Evolutionary conservation across 2,888 invertebrate species (phyloP), one percentile per base, ranked within the genome.

Genomic region (Noctua fimbriata): DNA sequence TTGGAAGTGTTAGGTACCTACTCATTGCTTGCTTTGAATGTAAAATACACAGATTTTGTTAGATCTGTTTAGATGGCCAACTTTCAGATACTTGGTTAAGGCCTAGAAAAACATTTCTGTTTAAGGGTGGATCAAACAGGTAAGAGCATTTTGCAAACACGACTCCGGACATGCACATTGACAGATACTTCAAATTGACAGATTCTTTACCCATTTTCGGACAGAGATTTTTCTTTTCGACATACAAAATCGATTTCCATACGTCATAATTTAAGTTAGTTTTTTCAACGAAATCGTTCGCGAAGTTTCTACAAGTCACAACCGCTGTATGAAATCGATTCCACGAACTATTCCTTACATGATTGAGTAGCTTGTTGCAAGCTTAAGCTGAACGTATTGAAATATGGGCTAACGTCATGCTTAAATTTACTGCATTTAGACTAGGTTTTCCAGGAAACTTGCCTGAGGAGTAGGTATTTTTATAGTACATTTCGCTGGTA

Each of bases 401-500:
- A 85, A 88, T 90, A 84, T 91, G 88, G 85, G 85, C 86, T 88
- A 87, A 84, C 85, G 88, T 89, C 87, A 84, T 84, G 83, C 82
- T 86, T 73, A 72, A 78, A 86, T 83, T 73, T 75, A 44, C 72
- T 78, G 4, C 32, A 32, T 71, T 76, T 24, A 14, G 32, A 73
- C n/a, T 32, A 32, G 65, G 0, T 75, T 70, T 72, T 75, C 60
- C 2, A 14, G 21, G 44, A 83, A 78, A 66, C 24, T 63, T 69
- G 36, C 1, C 1, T 18, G 24, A 16, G 36, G 16, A 36, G 44
- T 63, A 32, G 5, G 52, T 72, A 72, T 49, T 58, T 55, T 32
- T 2, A 21, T 41, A 47, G 58, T 18, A 71, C 2, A 67, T 72
- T 18, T 60, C 3, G 14, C 2, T 4, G n/a, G 36, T 41, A 24